Evolutionary conservation across 37 sponge, comb jelly and placozoan genomes (phyloP), one percentile per base, ranked within the genome.

Genomic region (Beroe ovata): DNA sequence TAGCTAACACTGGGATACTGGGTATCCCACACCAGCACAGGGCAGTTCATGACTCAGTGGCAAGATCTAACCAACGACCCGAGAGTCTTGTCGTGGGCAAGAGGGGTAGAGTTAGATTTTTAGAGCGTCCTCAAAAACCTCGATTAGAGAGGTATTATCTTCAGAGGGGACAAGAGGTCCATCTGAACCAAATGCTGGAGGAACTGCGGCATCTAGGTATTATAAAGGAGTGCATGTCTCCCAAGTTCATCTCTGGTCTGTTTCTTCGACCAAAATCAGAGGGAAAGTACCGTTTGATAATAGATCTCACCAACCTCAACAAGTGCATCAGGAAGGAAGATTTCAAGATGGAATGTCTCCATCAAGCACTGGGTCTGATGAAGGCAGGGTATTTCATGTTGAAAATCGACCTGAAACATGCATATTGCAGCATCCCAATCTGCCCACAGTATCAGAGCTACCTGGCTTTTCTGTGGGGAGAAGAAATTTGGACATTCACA

Each of bases 371-470:
- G 21, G 63, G 28, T 25, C 22, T 61, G 26, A 26, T 61, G 63
- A 26, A 20, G 6, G 23, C 63, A 16, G n/a, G 63, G 63, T 16
- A 61, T 61, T 61, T 20, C 26, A 61, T 61, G 63, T 4, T 25
- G 28, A 61, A 61, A 25, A 25, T 61, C 26, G 63, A 61, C n/a
- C 63, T 61, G 20, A 61, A 61, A 61, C 8, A 61, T 61, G 63
- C 63, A 22, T 61, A 61, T 61, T 61, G 21, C 63, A 26, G 26
- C 26, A 25, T 61, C 20, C 63, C 63, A 61, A 61, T 61, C 22
- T 20, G 26, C 26, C 26, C 22, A 25, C 23, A 61, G 3, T 25
- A 61, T 25, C 63, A 61, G 28, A 4, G 26, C 28, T 61, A 61
- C 28, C 63, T 61, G 21, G 63, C 63, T 3, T 61, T 61, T 25